Percentiles rank a stretch among this genome's conserved stretches.
phyloP scores from a whole-genome alignment of 2,888 invertebrate species.

The Ganaspis brasiliensis region DNA sequence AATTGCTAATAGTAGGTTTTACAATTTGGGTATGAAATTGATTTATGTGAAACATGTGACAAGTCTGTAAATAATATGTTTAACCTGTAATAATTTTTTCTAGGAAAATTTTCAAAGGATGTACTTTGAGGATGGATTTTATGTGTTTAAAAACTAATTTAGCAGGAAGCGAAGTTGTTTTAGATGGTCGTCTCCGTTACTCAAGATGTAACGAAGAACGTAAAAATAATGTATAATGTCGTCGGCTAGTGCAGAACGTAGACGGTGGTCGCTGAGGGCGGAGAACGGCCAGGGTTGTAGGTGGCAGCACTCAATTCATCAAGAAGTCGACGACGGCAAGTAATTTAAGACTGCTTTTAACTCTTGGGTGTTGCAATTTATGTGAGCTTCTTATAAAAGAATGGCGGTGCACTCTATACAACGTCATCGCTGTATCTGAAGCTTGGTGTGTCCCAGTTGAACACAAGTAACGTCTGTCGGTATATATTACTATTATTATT shows the following conservation, averaged over 20 bases:
- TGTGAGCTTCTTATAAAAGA: conserved; percentile 81
- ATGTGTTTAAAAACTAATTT: conserved; percentile 2
- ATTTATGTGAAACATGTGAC: too few relatives aligned
- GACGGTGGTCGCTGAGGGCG: conserved; percentile 54
- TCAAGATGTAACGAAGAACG: conserved; percentile 55
- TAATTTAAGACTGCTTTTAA: conserved; percentile 81
- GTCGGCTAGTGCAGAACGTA: conserved; percentile 45
- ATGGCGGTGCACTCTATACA: conserved; percentile 72
- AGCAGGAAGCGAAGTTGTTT: conserved; percentile 62
- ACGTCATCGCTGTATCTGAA: not conserved
- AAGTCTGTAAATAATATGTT: too few relatives aligned
- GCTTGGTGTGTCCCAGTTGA: too few relatives aligned
- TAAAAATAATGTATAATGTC: conserved; percentile 77
- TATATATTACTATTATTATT: too few relatives aligned
- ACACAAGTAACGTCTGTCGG: too few relatives aligned
- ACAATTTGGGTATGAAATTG: too few relatives aligned
- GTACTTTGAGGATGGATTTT: not conserved
- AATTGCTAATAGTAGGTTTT: too few relatives aligned
- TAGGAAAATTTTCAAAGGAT: too few relatives aligned
- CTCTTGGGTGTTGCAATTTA: conserved; percentile 81
- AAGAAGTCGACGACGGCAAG: conserved; percentile 79
- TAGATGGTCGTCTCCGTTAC: conserved; percentile 56
- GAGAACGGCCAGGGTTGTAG: conserved; percentile 54
- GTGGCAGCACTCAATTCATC: conserved; percentile 80
- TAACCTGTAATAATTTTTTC: too few relatives aligned